These are phyloP conservation scores for Enteromius anoplus DNA, from an alignment of 2,797 vertebrate species.

Conservation along the genomic window DNA sequence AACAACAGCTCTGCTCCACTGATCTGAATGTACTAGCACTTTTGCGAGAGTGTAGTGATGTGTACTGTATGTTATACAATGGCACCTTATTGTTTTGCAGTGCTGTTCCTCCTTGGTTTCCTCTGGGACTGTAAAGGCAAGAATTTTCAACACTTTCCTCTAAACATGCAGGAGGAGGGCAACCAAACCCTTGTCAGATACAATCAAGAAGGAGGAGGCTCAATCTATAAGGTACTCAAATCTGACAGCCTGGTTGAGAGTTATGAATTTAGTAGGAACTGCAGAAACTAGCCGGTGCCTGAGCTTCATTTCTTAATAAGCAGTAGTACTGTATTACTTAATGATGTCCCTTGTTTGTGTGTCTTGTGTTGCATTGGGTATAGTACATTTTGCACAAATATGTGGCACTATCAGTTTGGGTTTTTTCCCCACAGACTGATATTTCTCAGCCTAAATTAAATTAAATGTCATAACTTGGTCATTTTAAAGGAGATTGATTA, in stretches of 20 bases:
- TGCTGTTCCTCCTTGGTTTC: constrained; percentile 62
- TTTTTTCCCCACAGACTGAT: too few species aligned
- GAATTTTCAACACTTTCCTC: not conserved
- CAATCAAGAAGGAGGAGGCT: constrained; percentile 78
- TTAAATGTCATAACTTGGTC: not conserved
- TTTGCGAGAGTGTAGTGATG: not conserved
- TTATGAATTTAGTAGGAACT: not conserved
- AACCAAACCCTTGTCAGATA: constrained; percentile 81
- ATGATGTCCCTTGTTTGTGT: too few species aligned
- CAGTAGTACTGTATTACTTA: too few species aligned
- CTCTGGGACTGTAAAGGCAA: not conserved
- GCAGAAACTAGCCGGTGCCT: not conserved
- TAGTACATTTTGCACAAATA: too few species aligned
- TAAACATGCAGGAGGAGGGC: constrained; percentile 61
- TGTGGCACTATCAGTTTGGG: too few species aligned
- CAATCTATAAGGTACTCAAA: constrained; percentile 64
- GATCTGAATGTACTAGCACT: too few species aligned
- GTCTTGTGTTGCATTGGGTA: too few species aligned
- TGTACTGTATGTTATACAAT: not conserved
- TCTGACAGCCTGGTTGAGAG: not conserved
- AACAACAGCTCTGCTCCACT: not conserved
- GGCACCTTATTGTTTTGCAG: constrained; percentile 62
- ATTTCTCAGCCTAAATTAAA: not conserved
- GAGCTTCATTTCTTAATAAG: too few species aligned
- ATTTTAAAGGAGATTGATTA: not conserved